These are phyloP conservation scores for Eulithis prunata DNA, from an alignment of 2,888 invertebrate species.

Conservation along the genomic window DNA sequence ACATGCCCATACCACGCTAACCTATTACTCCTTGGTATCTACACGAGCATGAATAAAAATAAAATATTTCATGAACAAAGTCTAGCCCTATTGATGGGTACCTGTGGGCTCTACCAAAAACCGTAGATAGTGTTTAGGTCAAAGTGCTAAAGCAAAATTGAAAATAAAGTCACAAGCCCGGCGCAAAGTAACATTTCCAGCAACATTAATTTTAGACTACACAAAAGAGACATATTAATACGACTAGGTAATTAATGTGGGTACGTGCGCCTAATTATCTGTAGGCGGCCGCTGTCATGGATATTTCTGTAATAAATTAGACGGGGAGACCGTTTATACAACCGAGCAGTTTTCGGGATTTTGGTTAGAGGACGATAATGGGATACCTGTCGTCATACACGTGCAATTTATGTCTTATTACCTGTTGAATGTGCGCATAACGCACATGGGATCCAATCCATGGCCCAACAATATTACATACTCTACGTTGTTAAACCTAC, in stretches of 20 bases:
- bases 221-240: constrained; percentile 42
- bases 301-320: constrained; percentile 68
- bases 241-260: constrained; percentile 40
- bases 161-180: constrained; percentile 21
- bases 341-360: constrained; percentile 62
- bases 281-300: constrained; percentile 51
- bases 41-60: too few relatives aligned
- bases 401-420: constrained; percentile 58
- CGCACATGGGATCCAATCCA: constrained; percentile 38
- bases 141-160: constrained; percentile 8
- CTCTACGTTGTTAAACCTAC: constrained; percentile 14
- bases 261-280: constrained; percentile 54
- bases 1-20: too few relatives aligned
- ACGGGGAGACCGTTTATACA: constrained; percentile 56
- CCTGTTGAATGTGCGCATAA: constrained; percentile 57
- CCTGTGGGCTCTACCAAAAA: too few relatives aligned
- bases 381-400: constrained; percentile 64
- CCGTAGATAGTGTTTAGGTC: too few relatives aligned
- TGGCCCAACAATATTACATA: constrained; percentile 30
- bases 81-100: too few relatives aligned
- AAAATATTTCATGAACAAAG: too few relatives aligned
- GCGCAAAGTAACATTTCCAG: constrained; percentile 27
- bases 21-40: too few relatives aligned
- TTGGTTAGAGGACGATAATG: constrained; percentile 64
- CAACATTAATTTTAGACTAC: constrained; percentile 37